Conservation (phyloP, 2,888 invertebrate species). For the Lymantria dispar region DNA sequence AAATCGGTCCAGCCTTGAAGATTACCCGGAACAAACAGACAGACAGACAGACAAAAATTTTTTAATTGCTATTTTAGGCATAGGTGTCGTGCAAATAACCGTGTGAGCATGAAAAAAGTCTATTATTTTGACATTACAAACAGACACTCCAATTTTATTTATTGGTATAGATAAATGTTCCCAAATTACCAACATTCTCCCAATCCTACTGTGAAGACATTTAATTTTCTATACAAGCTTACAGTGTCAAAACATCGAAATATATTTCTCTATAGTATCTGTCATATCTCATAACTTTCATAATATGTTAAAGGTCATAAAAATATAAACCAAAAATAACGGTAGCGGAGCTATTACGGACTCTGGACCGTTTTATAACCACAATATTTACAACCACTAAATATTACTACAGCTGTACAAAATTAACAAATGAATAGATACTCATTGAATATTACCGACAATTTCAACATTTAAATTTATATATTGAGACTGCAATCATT, state of each 20-base stretch:
- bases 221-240: background rate
- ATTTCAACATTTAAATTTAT: constrained; percentile 58
- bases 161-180: no score
- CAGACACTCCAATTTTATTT: no score
- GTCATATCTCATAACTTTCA: constrained; percentile 29
- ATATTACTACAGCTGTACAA: constrained; percentile 63
- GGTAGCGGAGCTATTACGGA: constrained; percentile 56
- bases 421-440: constrained; percentile 75
- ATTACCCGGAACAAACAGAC: no score
- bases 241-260: constrained; percentile 2
- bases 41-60: no score
- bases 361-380: constrained; percentile 54
- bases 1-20: no score
- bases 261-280: constrained; percentile 18
- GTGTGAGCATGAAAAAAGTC: no score
- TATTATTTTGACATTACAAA: no score
- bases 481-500: constrained; percentile 61
- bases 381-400: background rate
- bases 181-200: no score
- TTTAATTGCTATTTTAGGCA: no score
- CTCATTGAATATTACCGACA: constrained; percentile 65
- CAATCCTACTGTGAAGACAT: no score
- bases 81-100: no score
- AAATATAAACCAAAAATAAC: constrained; percentile 29
- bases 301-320: constrained; percentile 20